These are phyloP conservation scores for Pteronura brasiliensis DNA, from an alignment of 2,113 vertebrate genomes.

Conservation along the genomic window DNA sequence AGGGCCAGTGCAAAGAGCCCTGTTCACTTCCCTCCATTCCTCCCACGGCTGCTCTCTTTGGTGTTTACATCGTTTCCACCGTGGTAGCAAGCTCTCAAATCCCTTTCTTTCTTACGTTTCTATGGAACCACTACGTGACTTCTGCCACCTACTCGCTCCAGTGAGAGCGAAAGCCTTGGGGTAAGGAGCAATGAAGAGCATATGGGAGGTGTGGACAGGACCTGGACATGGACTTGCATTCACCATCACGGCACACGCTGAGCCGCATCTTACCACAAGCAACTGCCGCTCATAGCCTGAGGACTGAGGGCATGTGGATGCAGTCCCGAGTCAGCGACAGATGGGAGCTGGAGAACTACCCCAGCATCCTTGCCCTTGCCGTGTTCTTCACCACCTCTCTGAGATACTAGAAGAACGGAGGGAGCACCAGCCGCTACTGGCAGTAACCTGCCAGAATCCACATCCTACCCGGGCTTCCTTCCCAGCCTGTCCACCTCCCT, in stretches of 20 bases:
- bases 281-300: neutral
- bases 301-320: neutral
- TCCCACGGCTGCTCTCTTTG: rapidly evolving
- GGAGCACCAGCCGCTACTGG: neutral
- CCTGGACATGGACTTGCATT: neutral
- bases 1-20: neutral
- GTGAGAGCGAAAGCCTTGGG: neutral
- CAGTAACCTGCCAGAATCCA: neutral
- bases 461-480: neutral
- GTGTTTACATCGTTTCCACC: neutral
- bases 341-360: neutral
- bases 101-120: neutral
- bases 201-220: neutral
- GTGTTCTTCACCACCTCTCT: neutral
- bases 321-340: neutral
- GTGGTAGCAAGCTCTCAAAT: neutral
- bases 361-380: neutral
- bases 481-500: neutral
- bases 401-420: neutral
- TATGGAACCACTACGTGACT: neutral
- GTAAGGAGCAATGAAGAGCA: neutral
- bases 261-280: neutral
- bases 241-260: rapidly evolving
- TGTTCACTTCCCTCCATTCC: neutral
- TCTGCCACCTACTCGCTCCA: neutral